Evolutionary conservation across 2,888 invertebrate species (phyloP).

Genomic region (Tachina fera): DNA sequence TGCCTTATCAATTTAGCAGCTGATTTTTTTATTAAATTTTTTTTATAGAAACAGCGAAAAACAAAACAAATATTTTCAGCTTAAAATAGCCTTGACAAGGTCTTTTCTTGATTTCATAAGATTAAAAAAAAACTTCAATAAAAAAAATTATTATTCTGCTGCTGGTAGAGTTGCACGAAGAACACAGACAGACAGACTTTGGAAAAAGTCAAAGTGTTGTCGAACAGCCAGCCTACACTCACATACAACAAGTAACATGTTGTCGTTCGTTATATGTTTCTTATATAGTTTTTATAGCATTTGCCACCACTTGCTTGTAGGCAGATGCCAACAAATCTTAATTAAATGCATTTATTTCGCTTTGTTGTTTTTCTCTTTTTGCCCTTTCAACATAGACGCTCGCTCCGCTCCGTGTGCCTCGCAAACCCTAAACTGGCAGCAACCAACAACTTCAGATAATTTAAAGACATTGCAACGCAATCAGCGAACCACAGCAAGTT

Average conservation of each 20-base stretch:
- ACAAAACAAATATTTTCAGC: constrained; percentile 19
- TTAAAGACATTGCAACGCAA: constrained; percentile 17
- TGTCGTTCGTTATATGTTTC: constrained; percentile 19
- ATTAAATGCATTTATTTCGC: constrained; percentile 65
- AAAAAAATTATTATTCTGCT: constrained; percentile 5
- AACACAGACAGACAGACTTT: constrained; percentile 11
- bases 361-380: constrained; percentile 46
- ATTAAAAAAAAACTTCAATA: constrained; percentile 13
- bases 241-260: constrained; percentile 14
- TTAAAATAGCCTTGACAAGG: constrained; percentile 70
- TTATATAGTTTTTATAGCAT: constrained; percentile 28
- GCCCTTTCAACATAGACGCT: constrained; percentile 24
- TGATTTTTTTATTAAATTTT: constrained; percentile 8
- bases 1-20: constrained; percentile 24
- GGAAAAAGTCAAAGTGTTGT: constrained; percentile 56
- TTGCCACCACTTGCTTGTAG: constrained; percentile 53
- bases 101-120: constrained; percentile 62
- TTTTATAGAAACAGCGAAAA: not conserved
- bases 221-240: constrained; percentile 53
- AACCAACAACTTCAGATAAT: not conserved
- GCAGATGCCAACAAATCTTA: constrained; percentile 68
- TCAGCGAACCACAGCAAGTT: constrained; percentile 49
- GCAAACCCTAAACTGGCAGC: constrained; percentile 16
- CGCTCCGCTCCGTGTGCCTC: not conserved
- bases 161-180: not conserved